Evolutionary conservation across 2,888 invertebrate species (phyloP), one percentile per base, ranked within the genome.

Genomic region (Netelia virgata): DNA sequence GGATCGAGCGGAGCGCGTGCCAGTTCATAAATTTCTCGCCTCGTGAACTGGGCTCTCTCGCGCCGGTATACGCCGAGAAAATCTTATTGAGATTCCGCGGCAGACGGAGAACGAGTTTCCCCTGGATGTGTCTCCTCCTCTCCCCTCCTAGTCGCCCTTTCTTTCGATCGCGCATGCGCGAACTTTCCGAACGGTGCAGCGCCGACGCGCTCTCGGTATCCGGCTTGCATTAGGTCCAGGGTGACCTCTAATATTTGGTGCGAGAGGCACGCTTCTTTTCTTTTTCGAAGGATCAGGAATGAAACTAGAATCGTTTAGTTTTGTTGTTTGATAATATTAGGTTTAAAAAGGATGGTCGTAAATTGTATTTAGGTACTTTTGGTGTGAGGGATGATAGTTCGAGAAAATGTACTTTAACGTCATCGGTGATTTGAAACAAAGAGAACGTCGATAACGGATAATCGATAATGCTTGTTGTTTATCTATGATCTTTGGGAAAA

Each of bases 21-120:
- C 85, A 85, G 86, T 86, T 86, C 84, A 86, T 86, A 86, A 86
- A 86, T 86, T 85, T 85, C 86, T 83, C 81, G 79, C 83, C 81
- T 84, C 78, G 85, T 85, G 83, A 82, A 86, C 83, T 86, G 80
- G 86, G 83, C 85, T 81, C 83, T 84, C 81, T 85, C 57, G 57
- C 64, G 66, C 68, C 20, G 41, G 41, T 41, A 16, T 68, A 77
- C n/a, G 36, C 6, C 36, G 55, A 50, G 64, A 57, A 77, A 82
- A 82, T 72, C 73, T 78, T 61, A 76, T 76, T 78, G 69, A 69
- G 79, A 79, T 64, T 36, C 73, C 63, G 41, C 75, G 59, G 53
- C 53, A 53, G 43, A 43, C 69, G 57, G 41, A 36, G 36, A 80
- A 80, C 83, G 79, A 79, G 83, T 83, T 83, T 80, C 72, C 83